A percentile compares a stretch with the other conserved stretches of the same genome.
Conservation (phyloP, 2,888 invertebrate genomes). For the Vanessa cardui region DNA sequence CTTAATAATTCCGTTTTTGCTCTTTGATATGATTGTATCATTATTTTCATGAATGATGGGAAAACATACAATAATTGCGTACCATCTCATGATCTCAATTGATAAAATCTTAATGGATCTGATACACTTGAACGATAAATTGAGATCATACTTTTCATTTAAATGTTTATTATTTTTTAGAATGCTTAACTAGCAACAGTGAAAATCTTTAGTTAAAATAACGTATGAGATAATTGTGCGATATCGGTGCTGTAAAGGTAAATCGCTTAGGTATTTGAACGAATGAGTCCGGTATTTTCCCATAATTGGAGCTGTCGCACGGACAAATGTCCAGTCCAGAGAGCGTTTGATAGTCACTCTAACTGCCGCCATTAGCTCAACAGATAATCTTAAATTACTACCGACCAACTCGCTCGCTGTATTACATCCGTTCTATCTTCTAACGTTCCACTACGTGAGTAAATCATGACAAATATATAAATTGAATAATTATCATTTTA, state of each 20-base stretch:
- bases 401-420: conserved; percentile 8
- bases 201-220: too few relatives aligned
- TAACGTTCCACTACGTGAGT: background rate
- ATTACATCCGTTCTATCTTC: background rate
- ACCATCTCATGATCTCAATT: too few relatives aligned
- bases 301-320: conserved; percentile 75
- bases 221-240: background rate
- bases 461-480: background rate
- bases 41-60: too few relatives aligned
- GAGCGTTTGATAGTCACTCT: conserved; percentile 69
- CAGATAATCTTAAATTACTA: conserved; percentile 39
- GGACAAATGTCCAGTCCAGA: conserved; percentile 71
- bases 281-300: conserved; percentile 59
- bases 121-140: too few relatives aligned
- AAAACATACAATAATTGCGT: too few relatives aligned
- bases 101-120: too few relatives aligned
- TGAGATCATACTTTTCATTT: too few relatives aligned
- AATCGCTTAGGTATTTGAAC: conserved; percentile 47
- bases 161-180: too few relatives aligned
- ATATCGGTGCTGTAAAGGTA: conserved; percentile 36
- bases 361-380: conserved; percentile 68
- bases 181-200: too few relatives aligned
- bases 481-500: too few relatives aligned
- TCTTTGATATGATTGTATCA: too few relatives aligned
- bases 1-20: too few relatives aligned